Conservation (phyloP, 1,140 invertebrate species). For the Hetaerina americana region DNA sequence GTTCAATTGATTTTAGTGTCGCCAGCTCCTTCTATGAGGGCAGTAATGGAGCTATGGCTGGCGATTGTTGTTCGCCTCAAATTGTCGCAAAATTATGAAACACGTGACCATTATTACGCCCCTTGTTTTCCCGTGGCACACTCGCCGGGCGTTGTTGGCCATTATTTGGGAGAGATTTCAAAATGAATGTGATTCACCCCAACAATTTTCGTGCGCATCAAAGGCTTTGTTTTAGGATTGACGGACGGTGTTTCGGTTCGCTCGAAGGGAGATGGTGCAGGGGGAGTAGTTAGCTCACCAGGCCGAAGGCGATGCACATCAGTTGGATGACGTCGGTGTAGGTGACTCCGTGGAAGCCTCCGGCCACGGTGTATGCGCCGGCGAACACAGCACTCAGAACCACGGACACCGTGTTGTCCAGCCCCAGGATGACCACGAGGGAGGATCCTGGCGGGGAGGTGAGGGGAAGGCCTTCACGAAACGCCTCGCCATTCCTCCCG, state of each 20-base stretch:
- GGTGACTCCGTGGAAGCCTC: constrained; percentile 65
- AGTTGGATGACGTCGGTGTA: constrained; percentile 71
- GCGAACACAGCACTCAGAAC: constrained; percentile 54
- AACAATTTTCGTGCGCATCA: background rate
- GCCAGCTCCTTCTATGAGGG: too few species aligned
- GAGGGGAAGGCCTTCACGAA: too few species aligned
- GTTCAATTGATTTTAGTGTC: too few species aligned
- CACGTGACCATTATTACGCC: too few species aligned
- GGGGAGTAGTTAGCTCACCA: constrained; percentile 40
- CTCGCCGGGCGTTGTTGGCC: too few species aligned
- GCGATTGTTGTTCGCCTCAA: too few species aligned
- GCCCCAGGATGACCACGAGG: constrained; percentile 49
- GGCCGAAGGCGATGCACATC: constrained; percentile 60
- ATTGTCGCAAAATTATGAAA: too few species aligned
- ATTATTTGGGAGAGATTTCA: too few species aligned
- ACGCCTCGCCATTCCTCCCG: too few species aligned
- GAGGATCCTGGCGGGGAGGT: constrained; percentile 55
- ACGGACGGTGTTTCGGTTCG: background rate
- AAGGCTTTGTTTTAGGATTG: background rate
- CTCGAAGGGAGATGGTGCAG: too few species aligned
- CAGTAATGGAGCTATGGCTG: too few species aligned
- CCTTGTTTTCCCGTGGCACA: too few species aligned
- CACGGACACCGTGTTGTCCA: constrained; percentile 44
- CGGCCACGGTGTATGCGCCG: constrained; percentile 60
- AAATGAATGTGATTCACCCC: background rate